Percentiles rank a stretch among this genome's conserved stretches.
Evolutionary conservation across 2,113 vertebrate genomes (phyloP).

Genomic region (Rhynchomys soricoides): DNA sequence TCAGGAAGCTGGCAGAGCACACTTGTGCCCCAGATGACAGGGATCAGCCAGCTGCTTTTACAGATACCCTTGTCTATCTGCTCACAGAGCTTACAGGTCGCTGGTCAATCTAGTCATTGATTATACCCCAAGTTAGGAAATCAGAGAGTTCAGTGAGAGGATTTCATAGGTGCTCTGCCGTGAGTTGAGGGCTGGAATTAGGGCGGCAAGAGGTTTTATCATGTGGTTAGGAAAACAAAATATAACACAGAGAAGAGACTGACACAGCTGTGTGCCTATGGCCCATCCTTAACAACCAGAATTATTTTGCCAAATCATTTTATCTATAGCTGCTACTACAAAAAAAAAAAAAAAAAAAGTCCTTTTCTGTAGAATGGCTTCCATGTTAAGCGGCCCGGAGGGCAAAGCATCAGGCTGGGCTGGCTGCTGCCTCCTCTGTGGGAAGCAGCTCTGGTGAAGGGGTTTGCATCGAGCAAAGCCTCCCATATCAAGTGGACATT

Average conservation of each 20-base stretch:
- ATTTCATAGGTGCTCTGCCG: neutral
- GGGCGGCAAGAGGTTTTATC: neutral
- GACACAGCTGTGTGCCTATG: neutral
- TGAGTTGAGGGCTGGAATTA: neutral
- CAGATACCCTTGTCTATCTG: neutral
- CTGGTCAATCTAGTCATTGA: neutral
- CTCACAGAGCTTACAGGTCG: neutral
- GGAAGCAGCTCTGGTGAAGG: neutral
- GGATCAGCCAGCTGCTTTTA: neutral
- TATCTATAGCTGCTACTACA: neutral
- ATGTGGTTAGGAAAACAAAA: neutral
- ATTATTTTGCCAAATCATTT: neutral
- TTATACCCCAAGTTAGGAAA: too few species aligned
- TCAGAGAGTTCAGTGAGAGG: neutral
- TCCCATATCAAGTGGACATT: neutral
- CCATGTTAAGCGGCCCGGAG: neutral
- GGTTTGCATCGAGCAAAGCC: neutral
- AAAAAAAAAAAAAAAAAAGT: neutral
- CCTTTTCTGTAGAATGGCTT: neutral
- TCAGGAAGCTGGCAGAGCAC: neutral
- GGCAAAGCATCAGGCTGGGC: too few species aligned
- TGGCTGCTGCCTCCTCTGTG: neutral
- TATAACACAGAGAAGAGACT: neutral
- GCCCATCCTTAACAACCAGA: neutral
- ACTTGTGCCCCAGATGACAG: neutral